Percentiles rank a stretch among this genome's conserved stretches.
Evolutionary conservation across 2,113 vertebrate species (phyloP).

Genomic region (Fukomys damarensis): DNA sequence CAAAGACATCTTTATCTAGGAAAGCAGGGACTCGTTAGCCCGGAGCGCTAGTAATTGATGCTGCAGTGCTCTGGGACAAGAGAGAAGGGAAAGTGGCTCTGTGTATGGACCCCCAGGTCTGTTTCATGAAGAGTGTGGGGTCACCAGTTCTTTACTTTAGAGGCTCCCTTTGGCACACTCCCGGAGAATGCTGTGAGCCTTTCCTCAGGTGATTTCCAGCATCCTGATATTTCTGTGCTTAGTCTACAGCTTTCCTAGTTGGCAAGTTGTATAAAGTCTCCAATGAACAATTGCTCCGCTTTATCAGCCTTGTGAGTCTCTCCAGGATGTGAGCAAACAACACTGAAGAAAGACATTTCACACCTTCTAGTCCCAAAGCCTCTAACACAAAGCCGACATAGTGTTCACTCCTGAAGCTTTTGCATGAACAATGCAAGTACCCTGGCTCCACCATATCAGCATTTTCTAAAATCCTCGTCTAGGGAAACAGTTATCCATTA

Average conservation of each 20-base stretch:
- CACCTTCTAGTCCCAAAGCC: constrained; percentile 53
- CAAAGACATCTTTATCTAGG: constrained; percentile 5
- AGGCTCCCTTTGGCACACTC: not conserved
- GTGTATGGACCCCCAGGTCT: too few species aligned
- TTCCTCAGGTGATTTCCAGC: not conserved
- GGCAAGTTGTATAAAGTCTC: constrained; percentile 37
- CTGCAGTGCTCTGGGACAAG: not conserved
- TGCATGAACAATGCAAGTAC: constrained; percentile 18
- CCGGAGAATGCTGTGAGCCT: not conserved
- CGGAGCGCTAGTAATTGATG: not conserved
- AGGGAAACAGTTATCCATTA: constrained; percentile 67
- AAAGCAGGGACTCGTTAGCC: constrained; percentile 23
- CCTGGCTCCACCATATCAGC: constrained; percentile 62
- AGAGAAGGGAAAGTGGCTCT: not conserved
- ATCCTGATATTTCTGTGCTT: not conserved
- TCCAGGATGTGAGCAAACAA: constrained; percentile 68
- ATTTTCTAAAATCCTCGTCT: constrained; percentile 66
- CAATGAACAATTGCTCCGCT: constrained; percentile 11
- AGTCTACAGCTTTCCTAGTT: constrained; percentile 26
- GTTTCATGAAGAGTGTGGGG: not conserved
- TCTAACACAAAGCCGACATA: constrained; percentile 47
- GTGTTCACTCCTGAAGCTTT: not conserved
- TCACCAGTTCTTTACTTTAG: not conserved
- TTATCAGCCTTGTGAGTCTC: constrained; percentile 63
- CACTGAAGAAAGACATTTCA: constrained; percentile 69